These are phyloP conservation scores for Burhinus oedicnemus DNA, from an alignment of 2,113 vertebrate species.

Conservation along the genomic window DNA sequence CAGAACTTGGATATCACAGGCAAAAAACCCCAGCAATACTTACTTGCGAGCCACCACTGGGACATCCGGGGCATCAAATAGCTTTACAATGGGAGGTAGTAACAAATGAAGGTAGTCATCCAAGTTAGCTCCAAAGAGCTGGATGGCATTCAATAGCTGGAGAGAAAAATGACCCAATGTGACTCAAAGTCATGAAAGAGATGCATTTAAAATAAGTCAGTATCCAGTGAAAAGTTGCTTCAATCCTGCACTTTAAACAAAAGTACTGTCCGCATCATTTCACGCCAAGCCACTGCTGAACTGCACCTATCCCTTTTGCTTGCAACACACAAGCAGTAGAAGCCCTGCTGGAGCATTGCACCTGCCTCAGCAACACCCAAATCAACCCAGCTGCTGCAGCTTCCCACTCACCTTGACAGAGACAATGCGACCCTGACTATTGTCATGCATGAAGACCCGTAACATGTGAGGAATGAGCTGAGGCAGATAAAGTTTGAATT, in stretches of 20 bases:
- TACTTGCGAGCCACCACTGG: slow-evolving; percentile 92
- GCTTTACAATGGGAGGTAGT: slow-evolving; percentile 94
- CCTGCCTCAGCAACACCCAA: neutral
- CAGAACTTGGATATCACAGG: neutral
- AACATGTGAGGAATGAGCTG: slow-evolving; percentile 98
- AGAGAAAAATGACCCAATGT: neutral
- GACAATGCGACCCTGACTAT: slow-evolving; percentile 89
- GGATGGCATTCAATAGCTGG: slow-evolving; percentile 93
- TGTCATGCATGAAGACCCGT: slow-evolving; percentile 98
- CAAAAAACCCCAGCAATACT: slow-evolving; percentile 39
- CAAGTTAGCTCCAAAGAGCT: slow-evolving; percentile 96
- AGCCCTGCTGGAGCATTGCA: neutral
- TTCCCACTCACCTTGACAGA: slow-evolving; percentile 89
- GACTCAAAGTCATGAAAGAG: neutral
- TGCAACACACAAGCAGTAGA: neutral
- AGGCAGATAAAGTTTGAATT: slow-evolving; percentile 97
- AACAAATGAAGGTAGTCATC: slow-evolving; percentile 97
- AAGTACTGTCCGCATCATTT: neutral
- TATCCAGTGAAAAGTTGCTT: neutral
- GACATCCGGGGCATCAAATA: slow-evolving; percentile 93
- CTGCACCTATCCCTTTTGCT: neutral
- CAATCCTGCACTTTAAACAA: neutral
- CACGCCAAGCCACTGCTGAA: neutral
- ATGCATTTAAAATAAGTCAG: neutral
- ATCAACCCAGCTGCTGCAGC: neutral